A percentile compares a stretch with the other conserved stretches of the same genome.
Conservation (phyloP, 2,113 vertebrate genomes). For the Heliornis fulica region DNA sequence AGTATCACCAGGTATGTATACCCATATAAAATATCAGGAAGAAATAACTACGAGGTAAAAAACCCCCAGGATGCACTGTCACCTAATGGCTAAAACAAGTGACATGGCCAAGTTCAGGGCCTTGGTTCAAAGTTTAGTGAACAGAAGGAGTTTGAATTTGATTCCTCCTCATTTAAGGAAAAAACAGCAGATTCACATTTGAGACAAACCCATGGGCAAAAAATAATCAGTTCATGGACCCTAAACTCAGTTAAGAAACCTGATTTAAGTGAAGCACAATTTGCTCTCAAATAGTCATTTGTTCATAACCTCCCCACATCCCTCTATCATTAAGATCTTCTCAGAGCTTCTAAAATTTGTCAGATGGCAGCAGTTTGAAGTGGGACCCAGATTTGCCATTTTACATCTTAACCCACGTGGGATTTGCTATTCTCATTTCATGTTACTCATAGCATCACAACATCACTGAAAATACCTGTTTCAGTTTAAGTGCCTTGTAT, state of each 20-base stretch:
- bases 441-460: not conserved
- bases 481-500: not conserved
- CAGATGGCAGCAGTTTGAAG: not conserved
- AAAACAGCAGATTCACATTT: not conserved
- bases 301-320: not conserved
- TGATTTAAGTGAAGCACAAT: not conserved
- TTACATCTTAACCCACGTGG: not conserved
- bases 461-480: not conserved
- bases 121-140: not conserved
- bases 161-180: not conserved
- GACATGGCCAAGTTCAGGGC: not conserved
- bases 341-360: not conserved
- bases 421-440: not conserved
- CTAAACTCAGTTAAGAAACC: not conserved
- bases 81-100: not conserved
- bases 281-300: not conserved
- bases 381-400: not conserved
- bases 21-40: not conserved
- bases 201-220: not conserved
- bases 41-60: not conserved
- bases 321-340: not conserved
- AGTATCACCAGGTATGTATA: not conserved
- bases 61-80: not conserved
- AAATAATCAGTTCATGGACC: not conserved
- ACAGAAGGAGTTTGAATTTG: not conserved